Evolutionary conservation across 2,888 invertebrate species (phyloP), one percentile per base, ranked within the genome.

Genomic region (Rhagonycha lutea): DNA sequence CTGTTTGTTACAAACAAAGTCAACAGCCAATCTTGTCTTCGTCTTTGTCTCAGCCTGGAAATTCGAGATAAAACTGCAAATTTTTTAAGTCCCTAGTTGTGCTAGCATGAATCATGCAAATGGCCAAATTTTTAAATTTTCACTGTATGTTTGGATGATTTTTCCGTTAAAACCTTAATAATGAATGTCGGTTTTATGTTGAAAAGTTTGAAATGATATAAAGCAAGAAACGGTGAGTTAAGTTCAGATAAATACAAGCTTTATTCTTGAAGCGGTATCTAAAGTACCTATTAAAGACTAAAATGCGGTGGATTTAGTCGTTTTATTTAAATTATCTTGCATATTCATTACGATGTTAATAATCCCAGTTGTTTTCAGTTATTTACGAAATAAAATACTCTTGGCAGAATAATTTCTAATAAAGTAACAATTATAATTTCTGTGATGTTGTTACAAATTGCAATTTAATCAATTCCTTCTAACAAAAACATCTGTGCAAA

Each of bases 281-380:
- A 73, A 76, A 73, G 70, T 71, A 71, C 68, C 68, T 73, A 73
- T 76, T 76, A 76, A 76, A 74, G 68, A 68, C 71, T 70, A 71
- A 70, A 73, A 74, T 73, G 76, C 70, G 73, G 76, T 70, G 70
- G 70, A 73, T 76, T 76, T 76, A 70, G 76, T 32, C 73, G 76
- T 71, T 73, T 76, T 73, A 73, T 71, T 73, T 74, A 76, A 76
- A 76, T 76, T 76, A 73, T 68, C 73, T 76, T 76, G 76, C 73
- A 76, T 76, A 76, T 76, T 76, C 76, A 76, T 76, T 70, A 63
- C 76, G 73, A 71, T 61, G 71, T 73, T 74, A 76, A 76, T 76
- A 76, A 76, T 76, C 76, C 61, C 28, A 76, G 68, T 73, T 76
- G 76, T 76, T 76, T 68, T 26, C 71, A 61, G 47, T 73, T 68